Percentiles rank a stretch among this genome's conserved stretches.
These are phyloP conservation scores for Drosophila leonis DNA, from an alignment of 2,888 invertebrate genomes.

Conservation along the genomic window DNA sequence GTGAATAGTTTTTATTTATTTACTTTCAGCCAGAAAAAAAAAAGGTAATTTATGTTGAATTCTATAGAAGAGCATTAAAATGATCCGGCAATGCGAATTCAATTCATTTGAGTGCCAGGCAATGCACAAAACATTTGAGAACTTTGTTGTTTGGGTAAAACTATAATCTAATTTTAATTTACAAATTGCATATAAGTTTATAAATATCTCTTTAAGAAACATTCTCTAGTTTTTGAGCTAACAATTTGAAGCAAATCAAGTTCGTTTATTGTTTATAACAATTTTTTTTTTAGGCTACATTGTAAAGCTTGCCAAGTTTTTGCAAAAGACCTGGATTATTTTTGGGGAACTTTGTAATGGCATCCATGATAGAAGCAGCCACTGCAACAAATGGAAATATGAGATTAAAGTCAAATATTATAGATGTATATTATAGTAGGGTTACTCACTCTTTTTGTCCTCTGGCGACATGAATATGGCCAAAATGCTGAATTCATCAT, in stretches of 20 bases:
- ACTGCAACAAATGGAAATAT: conserved; percentile 54
- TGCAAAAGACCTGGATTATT: conserved; percentile 45
- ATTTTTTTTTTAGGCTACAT: conserved; percentile 27
- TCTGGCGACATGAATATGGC: conserved; percentile 81
- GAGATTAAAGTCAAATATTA: not conserved
- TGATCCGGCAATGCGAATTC: not conserved
- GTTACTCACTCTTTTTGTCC: conserved; percentile 77
- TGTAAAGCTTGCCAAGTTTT: conserved; percentile 65
- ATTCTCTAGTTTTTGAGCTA: conserved; percentile 35
- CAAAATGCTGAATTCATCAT: conserved; percentile 81
- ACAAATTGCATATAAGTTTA: not conserved
- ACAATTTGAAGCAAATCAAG: conserved; percentile 50
- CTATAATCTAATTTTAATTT: not conserved
- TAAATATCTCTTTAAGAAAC: not conserved
- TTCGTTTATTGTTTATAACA: conserved; percentile 33
- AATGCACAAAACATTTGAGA: not conserved
- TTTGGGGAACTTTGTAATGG: conserved; percentile 63
- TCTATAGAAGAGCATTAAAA: conserved; percentile 7
- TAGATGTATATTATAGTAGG: not conserved
- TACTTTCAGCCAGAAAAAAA: conserved; percentile 32
- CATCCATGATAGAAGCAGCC: conserved; percentile 63
- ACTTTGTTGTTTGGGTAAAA: not conserved
- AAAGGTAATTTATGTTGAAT: conserved; percentile 2
- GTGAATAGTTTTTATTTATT: conserved; percentile 32
- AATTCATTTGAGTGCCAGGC: not conserved